Evolutionary conservation across 1,140 invertebrate genomes (phyloP).

Genomic region (Ceratoteleas bidentatus): DNA sequence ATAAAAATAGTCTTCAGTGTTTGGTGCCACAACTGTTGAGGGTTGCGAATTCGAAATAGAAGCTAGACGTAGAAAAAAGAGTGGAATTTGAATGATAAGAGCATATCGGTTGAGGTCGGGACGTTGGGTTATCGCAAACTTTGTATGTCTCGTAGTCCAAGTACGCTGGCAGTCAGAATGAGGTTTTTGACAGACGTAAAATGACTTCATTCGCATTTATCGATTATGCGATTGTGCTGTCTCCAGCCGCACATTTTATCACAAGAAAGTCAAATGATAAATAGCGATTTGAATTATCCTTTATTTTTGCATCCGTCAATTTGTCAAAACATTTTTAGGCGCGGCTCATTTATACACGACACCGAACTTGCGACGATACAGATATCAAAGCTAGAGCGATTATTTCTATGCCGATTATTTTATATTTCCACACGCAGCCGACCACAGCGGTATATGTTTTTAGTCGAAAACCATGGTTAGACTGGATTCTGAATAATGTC

Average conservation of each 20-base stretch:
- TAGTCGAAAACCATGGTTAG: constrained; percentile 30
- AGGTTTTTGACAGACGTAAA: constrained; percentile 64
- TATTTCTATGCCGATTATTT: constrained; percentile 20
- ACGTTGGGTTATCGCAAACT: constrained; percentile 68
- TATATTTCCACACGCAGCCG: too few relatives aligned
- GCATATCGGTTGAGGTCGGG: constrained; percentile 68
- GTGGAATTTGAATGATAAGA: constrained; percentile 68
- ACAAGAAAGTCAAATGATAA: constrained; percentile 29
- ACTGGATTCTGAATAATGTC: constrained; percentile 51
- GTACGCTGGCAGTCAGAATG: constrained; percentile 52
- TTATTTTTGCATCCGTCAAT: constrained; percentile 29
- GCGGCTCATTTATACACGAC: constrained; percentile 13
- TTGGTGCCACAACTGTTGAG: constrained; percentile 34
- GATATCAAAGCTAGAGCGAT: constrained; percentile 13
- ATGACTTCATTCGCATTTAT: constrained; percentile 61
- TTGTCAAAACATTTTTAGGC: constrained; percentile 26
- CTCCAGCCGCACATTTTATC: constrained; percentile 29
- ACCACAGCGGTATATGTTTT: constrained; percentile 4
- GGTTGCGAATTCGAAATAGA: constrained; percentile 55
- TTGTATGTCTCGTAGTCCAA: constrained; percentile 59
- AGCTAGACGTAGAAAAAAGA: constrained; percentile 52
- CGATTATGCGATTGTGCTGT: constrained; percentile 32
- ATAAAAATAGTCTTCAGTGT: constrained; percentile 26
- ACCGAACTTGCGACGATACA: constrained; percentile 1
- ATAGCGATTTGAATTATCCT: constrained; percentile 26